Evolutionary conservation across 2,797 vertebrate genomes (phyloP).

Genomic region (Lacerta viridis): DNA sequence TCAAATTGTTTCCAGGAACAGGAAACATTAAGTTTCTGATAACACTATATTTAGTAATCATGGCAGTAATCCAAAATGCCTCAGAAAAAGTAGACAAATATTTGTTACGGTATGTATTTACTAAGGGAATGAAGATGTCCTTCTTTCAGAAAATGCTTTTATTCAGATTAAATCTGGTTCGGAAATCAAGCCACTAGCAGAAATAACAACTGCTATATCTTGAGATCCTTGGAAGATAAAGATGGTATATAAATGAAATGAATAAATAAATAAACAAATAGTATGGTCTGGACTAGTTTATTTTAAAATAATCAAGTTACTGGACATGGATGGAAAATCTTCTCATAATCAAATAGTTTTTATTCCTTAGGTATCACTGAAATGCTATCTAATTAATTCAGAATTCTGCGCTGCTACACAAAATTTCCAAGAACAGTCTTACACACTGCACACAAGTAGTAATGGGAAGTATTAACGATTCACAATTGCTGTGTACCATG

Average conservation of each 20-base stretch:
- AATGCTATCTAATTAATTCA: neutral
- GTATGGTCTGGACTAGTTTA: neutral
- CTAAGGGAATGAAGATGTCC: neutral
- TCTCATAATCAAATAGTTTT: neutral
- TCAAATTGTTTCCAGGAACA: slow-evolving; percentile 65
- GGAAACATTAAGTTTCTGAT: slow-evolving; percentile 68
- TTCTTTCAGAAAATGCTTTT: neutral
- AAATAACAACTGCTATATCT: neutral
- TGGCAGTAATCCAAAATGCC: slow-evolving; percentile 35
- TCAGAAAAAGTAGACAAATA: neutral
- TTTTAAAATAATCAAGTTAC: neutral
- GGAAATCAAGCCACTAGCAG: neutral
- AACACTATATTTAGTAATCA: slow-evolving; percentile 67
- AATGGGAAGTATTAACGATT: neutral
- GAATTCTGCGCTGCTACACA: neutral
- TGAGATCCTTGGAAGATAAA: too few relatives aligned
- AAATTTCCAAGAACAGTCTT: neutral
- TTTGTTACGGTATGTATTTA: neutral
- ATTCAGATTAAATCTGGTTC: neutral
- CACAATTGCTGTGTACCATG: too few relatives aligned
- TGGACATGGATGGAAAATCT: neutral
- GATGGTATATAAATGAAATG: too few relatives aligned
- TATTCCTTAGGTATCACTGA: neutral
- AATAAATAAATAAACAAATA: too few relatives aligned
- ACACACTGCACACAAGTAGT: neutral